These are phyloP conservation scores for Platycercus adscitus DNA, from an alignment of 2,113 vertebrate species.

Conservation along the genomic window DNA sequence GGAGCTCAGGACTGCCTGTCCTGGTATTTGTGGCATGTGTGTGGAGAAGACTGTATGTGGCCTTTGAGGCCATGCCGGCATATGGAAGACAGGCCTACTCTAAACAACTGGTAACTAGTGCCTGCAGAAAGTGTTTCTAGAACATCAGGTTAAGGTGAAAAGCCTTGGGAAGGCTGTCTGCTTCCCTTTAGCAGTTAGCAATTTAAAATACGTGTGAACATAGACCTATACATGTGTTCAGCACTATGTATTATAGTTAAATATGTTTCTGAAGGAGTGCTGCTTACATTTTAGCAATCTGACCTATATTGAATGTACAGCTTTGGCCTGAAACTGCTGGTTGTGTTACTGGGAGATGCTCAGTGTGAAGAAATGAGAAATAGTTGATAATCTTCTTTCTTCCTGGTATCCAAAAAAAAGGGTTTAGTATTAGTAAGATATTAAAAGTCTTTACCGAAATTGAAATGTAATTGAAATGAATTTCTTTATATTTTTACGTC, in stretches of 20 bases:
- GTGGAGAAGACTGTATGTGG: neutral
- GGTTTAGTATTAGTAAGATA: neutral
- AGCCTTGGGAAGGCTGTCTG: neutral
- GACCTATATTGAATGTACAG: neutral
- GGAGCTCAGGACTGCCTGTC: neutral
- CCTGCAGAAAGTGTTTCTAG: neutral
- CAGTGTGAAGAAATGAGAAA: neutral
- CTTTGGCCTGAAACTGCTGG: neutral
- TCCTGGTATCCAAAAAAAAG: neutral
- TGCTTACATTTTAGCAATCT: neutral
- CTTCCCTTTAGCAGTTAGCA: neutral
- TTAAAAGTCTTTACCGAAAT: neutral
- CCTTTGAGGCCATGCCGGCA: neutral
- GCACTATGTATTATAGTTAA: accelerated
- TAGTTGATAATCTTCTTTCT: neutral
- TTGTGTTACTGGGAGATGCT: neutral
- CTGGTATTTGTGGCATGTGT: neutral
- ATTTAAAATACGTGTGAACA: neutral
- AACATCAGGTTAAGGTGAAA: neutral
- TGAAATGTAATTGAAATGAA: neutral
- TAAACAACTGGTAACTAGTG: neutral
- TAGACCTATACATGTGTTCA: accelerated
- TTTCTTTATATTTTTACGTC: neutral
- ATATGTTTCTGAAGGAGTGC: neutral
- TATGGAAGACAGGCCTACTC: neutral